phyloP scores from a whole-genome alignment of 2,888 invertebrate genomes.

The Drosophila paucipuncta region DNA sequence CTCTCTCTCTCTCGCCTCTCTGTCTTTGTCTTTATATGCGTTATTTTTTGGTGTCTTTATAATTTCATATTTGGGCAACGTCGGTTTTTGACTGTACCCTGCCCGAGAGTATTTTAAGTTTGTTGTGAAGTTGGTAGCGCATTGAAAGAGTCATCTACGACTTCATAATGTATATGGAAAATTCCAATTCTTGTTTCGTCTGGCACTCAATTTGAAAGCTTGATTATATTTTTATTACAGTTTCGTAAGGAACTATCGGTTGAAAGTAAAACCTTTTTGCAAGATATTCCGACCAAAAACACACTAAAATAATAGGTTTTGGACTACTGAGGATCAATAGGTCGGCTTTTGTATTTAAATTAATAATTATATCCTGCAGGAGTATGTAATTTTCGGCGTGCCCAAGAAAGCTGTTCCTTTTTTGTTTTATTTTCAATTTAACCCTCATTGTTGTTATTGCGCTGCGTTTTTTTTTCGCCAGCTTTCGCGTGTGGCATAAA shows the following conservation, averaged over 20 bases:
- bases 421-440: conserved; percentile 75
- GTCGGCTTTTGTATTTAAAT: background rate
- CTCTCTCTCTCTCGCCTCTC: conserved; percentile 3
- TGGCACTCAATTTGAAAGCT: background rate
- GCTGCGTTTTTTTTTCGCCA: conserved; percentile 44
- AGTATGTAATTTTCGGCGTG: background rate
- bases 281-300: background rate
- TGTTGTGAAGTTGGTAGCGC: background rate
- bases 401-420: background rate
- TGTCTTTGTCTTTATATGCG: conserved; percentile 9
- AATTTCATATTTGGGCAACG: conserved; percentile 58
- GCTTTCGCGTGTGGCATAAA: conserved; percentile 80
- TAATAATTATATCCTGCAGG: background rate
- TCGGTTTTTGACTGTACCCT: conserved; percentile 33
- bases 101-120: background rate
- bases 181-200: background rate
- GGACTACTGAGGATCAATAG: background rate
- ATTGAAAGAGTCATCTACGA: background rate
- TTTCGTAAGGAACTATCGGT: background rate
- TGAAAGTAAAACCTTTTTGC: no score
- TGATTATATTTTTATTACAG: no score
- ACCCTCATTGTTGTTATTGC: conserved; percentile 69
- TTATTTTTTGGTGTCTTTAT: conserved; percentile 54
- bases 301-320: background rate
- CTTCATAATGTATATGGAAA: background rate